A percentile compares a stretch with the other conserved stretches of the same genome.
Evolutionary conservation across 2,113 vertebrate genomes (phyloP).

Genomic region (Rhea americana): DNA sequence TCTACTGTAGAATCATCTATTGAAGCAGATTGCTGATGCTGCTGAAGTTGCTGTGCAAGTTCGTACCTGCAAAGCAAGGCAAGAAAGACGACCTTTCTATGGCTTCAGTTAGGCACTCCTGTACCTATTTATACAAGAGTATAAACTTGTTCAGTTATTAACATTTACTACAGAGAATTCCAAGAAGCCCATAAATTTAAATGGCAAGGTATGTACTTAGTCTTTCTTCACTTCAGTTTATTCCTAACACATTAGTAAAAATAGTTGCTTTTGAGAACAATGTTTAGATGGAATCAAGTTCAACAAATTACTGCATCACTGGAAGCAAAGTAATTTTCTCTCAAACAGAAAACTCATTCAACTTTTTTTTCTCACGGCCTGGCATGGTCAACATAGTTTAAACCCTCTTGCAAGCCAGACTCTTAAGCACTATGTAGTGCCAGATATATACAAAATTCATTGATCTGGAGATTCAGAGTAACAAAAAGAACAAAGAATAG

Average conservation of each 20-base stretch:
- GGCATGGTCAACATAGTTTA: background rate
- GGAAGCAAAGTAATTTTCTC: background rate
- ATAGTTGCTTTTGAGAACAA: background rate
- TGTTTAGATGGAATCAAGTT: background rate
- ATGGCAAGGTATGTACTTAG: background rate
- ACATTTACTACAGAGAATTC: background rate
- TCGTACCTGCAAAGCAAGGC: conserved; percentile 84
- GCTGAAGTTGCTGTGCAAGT: conserved; percentile 93
- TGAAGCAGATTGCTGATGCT: conserved; percentile 79
- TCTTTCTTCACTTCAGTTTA: background rate
- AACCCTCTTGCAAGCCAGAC: background rate
- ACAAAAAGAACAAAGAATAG: background rate
- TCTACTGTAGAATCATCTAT: conserved; percentile 81
- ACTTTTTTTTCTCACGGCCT: background rate
- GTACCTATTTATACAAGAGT: background rate
- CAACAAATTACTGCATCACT: background rate
- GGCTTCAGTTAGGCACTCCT: background rate
- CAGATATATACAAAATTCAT: background rate
- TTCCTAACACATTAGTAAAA: background rate
- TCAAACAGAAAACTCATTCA: background rate
- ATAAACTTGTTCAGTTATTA: background rate
- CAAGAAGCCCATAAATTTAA: background rate
- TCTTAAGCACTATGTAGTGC: background rate
- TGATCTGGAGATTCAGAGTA: background rate
- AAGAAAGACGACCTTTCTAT: background rate